Evolutionary conservation across 2,113 vertebrate genomes (phyloP), one percentile per base, ranked within the genome.

Genomic region (Paramisgurnus dabryanus): DNA sequence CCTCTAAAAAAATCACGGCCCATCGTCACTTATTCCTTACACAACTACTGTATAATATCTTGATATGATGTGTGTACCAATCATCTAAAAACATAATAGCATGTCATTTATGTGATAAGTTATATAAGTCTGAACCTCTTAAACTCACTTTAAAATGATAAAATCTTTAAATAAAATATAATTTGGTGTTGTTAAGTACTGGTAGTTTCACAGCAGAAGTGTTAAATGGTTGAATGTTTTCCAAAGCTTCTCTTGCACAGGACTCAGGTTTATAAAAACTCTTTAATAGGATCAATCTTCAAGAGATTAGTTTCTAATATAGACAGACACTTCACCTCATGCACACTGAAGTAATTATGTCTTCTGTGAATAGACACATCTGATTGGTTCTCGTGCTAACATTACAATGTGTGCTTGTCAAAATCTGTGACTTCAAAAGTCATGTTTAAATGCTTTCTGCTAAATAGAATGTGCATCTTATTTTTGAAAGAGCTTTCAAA

Each of bases 401-500:
- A 34, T 34, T 34, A 34, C 27, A 34, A 34, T 34, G 27, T 34
- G 27, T 34, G 27, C 27, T 34, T 34, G 27, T 34, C 27, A 34
- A 3, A 34, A 34, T 34, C 1, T 34, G 27, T 34, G 27, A 34
- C 27, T 47, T 8, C 6, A 47, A 47, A 47, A 15, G 53, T 57
- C 53, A 17, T 5, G 4, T 57, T 57, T 2, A 12, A 50, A 50
- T n/a, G 15, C 6, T 57, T 57, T 55, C 2, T 57, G 53, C 10
- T 47, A 57, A 57, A 57, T 57, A 15, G 3, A 4, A 50, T 50
- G 12, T 50, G 12, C 9, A 11, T 50, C 12, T 50, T 12, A 58
- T 17, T 60, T 74, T 18, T 27, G n/a, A 15, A 74, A n/a, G 18
- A 63, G n/a, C 12, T 74, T 49, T 75, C 8, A 17, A 63, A 49